A percentile compares a stretch with the other conserved stretches of the same genome.
phyloP scores from a whole-genome alignment of 2,888 invertebrate genomes.

The Drosophila mettleri region DNA sequence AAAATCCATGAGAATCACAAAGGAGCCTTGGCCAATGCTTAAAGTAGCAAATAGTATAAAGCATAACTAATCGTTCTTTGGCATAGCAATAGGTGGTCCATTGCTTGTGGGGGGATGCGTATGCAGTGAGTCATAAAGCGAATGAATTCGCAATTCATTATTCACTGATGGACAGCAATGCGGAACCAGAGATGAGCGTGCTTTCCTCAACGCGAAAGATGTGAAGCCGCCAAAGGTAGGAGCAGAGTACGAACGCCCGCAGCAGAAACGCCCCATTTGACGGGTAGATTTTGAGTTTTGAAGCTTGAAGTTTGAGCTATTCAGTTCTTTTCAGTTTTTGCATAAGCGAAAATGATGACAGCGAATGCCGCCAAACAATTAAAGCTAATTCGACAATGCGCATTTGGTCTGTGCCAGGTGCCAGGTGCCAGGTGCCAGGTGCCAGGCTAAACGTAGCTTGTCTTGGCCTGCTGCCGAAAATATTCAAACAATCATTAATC shows the following conservation, averaged over 20 bases:
- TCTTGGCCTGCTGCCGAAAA: slow-evolving; percentile 59
- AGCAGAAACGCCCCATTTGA: slow-evolving; percentile 51
- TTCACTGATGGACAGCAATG: slow-evolving; percentile 65
- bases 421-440: too few species aligned
- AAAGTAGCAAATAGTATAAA: background rate
- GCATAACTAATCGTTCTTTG: slow-evolving; percentile 1
- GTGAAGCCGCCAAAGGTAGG: slow-evolving; percentile 47
- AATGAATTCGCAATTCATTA: slow-evolving; percentile 44
- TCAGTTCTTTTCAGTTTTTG: slow-evolving; percentile 23
- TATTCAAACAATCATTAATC: slow-evolving; percentile 70
- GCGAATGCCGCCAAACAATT: slow-evolving; percentile 62
- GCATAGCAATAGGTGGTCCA: slow-evolving; percentile 6
- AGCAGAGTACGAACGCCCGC: slow-evolving; percentile 28
- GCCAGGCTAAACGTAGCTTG: slow-evolving; percentile 2
- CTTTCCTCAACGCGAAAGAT: slow-evolving; percentile 21
- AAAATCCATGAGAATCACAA: background rate
- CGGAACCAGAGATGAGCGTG: slow-evolving; percentile 68
- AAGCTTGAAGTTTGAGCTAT: slow-evolving; percentile 3
- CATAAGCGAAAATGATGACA: slow-evolving; percentile 52
- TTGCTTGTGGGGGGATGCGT: slow-evolving; percentile 1
- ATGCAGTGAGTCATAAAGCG: slow-evolving; percentile 1
- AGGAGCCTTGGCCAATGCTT: background rate
- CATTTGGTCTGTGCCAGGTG: slow-evolving; percentile 39
- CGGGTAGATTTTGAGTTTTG: slow-evolving; percentile 9
- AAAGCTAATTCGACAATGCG: slow-evolving; percentile 72